These are phyloP conservation scores for Euglossa dilemma DNA, from an alignment of 1,140 invertebrate species.

Conservation along the genomic window DNA sequence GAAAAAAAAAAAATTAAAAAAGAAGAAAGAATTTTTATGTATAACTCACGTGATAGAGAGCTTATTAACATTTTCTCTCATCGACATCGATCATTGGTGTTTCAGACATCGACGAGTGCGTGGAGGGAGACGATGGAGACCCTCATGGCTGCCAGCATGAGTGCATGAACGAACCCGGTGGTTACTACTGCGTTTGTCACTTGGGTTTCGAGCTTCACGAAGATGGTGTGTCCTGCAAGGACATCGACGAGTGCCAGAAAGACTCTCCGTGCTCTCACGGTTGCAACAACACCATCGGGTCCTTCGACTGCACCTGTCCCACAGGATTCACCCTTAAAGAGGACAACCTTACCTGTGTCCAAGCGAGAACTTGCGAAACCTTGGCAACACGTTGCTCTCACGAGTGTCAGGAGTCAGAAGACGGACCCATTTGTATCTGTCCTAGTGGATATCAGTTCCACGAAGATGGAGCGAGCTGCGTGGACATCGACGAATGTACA, in stretches of 20 bases:
- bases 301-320: slow-evolving; percentile 82
- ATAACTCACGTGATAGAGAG: too few relatives aligned
- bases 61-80: too few relatives aligned
- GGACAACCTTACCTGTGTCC: slow-evolving; percentile 69
- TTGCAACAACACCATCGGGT: slow-evolving; percentile 79
- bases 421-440: slow-evolving; percentile 85
- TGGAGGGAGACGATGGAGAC: slow-evolving; percentile 83
- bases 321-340: slow-evolving; percentile 65
- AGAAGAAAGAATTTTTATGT: too few relatives aligned
- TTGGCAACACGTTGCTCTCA: slow-evolving; percentile 78
- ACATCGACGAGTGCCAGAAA: slow-evolving; percentile 84
- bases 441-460: slow-evolving; percentile 84
- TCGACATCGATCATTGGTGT: slow-evolving; percentile 67
- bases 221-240: slow-evolving; percentile 81
- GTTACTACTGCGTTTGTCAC: slow-evolving; percentile 87
- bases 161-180: slow-evolving; percentile 89
- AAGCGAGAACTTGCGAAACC: slow-evolving; percentile 73
- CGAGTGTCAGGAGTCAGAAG: slow-evolving; percentile 84
- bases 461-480: slow-evolving; percentile 80
- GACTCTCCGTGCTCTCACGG: slow-evolving; percentile 75
- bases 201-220: slow-evolving; percentile 76
- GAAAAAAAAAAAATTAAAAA: too few relatives aligned
- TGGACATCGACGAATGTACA: slow-evolving; percentile 87
- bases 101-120: slow-evolving; percentile 91
- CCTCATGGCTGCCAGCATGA: slow-evolving; percentile 84